These are phyloP conservation scores for Microplitis manilae DNA, from an alignment of 2,888 invertebrate genomes.

Conservation along the genomic window DNA sequence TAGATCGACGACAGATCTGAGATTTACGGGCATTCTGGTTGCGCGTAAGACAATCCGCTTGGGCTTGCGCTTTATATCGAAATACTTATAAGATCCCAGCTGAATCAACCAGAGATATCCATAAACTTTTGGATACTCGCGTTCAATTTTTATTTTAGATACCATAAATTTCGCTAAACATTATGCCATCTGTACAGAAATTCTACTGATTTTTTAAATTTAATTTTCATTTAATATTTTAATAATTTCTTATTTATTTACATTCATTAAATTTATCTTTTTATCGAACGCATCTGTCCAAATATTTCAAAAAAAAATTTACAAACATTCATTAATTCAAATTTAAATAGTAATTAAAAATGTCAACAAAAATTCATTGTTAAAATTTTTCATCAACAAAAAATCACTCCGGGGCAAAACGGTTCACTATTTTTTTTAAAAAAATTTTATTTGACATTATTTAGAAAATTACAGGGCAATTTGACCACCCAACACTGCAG, in stretches of 20 bases:
- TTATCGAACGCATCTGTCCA: no score
- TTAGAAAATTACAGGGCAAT: no score
- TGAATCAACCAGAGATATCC: constrained; percentile 29
- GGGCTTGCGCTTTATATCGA: constrained; percentile 2
- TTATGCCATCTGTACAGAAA: not conserved
- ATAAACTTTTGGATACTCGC: constrained; percentile 38
- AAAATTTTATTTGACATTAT: no score
- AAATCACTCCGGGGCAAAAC: no score
- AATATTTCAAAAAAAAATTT: no score
- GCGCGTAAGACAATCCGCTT: constrained; percentile 40
- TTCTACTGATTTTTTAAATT: not conserved
- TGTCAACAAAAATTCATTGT: no score
- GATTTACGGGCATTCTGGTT: constrained; percentile 49
- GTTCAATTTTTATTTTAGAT: not conserved
- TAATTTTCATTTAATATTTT: constrained; percentile 13
- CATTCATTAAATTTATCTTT: no score
- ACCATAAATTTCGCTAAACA: constrained; percentile 14
- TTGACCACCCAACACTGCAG: no score
- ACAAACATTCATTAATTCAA: no score
- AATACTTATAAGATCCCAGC: constrained; percentile 7
- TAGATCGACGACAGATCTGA: constrained; percentile 55
- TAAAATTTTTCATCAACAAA: no score
- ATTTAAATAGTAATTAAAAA: no score
- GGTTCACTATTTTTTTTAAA: no score
- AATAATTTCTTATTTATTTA: not conserved